Conservation (phyloP, 2,797 vertebrate genomes). For the Periophthalmus magnuspinnatus region DNA sequence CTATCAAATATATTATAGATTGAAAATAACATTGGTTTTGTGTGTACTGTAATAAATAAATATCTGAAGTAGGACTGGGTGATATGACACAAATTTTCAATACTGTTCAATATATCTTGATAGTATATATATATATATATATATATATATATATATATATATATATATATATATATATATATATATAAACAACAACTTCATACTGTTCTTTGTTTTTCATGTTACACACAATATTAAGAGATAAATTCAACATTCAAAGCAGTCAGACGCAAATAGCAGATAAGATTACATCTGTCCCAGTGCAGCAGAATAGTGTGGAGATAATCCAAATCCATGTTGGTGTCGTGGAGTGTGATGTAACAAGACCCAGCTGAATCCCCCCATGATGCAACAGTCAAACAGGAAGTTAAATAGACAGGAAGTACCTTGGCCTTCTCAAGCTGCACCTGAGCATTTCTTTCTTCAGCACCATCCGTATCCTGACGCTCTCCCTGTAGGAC, state of each 20-base stretch:
- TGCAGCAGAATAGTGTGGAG: slow-evolving; percentile 25
- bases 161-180: no score
- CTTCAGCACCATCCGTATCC: slow-evolving; percentile 81
- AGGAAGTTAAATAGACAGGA: slow-evolving; percentile 48
- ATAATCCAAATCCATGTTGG: slow-evolving; percentile 43
- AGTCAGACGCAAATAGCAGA: neutral
- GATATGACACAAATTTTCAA: no score
- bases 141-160: no score
- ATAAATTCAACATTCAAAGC: neutral
- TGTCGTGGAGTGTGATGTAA: slow-evolving; percentile 45
- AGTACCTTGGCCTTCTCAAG: slow-evolving; percentile 96
- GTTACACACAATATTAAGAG: neutral
- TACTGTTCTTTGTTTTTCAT: no score
- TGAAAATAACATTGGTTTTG: neutral
- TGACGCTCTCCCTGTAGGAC: slow-evolving; percentile 74
- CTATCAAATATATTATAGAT: no score
- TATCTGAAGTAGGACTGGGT: no score
- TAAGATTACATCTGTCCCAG: slow-evolving; percentile 7
- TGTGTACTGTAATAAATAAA: neutral
- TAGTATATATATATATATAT: no score
- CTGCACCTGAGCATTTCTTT: slow-evolving; percentile 96
- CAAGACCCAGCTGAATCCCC: neutral
- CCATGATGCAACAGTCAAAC: slow-evolving; percentile 23
- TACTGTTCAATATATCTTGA: no score
- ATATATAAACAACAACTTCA: no score